Conservation (phyloP, 2,888 invertebrate genomes). For the Dendrolimus houi region DNA sequence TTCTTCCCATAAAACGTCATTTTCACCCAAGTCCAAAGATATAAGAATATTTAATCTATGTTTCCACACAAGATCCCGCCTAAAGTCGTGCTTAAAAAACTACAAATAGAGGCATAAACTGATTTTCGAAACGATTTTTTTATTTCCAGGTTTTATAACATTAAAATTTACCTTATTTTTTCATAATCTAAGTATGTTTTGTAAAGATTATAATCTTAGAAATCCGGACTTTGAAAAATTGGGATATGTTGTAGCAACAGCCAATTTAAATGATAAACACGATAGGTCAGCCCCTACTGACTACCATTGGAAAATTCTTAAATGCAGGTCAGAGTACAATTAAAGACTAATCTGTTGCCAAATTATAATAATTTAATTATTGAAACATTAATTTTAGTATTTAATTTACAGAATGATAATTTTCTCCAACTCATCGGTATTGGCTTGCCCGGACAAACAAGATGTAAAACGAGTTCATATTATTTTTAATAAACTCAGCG, state of each 20-base stretch:
- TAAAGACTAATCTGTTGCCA: neutral
- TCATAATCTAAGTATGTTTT: too few relatives aligned
- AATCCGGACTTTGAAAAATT: conserved; percentile 41
- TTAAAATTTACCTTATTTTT: too few relatives aligned
- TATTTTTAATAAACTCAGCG: conserved; percentile 48
- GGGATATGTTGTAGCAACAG: conserved; percentile 48
- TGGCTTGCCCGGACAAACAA: conserved; percentile 56
- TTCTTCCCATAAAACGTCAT: too few relatives aligned
- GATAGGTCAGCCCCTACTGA: conserved; percentile 65
- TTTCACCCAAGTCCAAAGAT: too few relatives aligned
- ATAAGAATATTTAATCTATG: too few relatives aligned
- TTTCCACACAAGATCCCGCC: too few relatives aligned
- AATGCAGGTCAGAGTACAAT: conserved; percentile 46
- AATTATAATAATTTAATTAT: neutral
- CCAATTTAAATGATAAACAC: conserved; percentile 57
- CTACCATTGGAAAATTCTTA: conserved; percentile 66
- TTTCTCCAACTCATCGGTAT: conserved; percentile 56
- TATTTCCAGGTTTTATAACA: too few relatives aligned
- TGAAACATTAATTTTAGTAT: neutral
- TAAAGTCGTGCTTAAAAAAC: too few relatives aligned
- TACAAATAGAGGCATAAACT: too few relatives aligned
- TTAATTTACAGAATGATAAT: conserved; percentile 52
- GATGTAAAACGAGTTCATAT: conserved; percentile 55
- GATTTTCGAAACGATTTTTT: too few relatives aligned
- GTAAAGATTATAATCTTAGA: conserved; percentile 45